Conservation (phyloP, 2,888 invertebrate genomes). For the Diaphora mendica region DNA sequence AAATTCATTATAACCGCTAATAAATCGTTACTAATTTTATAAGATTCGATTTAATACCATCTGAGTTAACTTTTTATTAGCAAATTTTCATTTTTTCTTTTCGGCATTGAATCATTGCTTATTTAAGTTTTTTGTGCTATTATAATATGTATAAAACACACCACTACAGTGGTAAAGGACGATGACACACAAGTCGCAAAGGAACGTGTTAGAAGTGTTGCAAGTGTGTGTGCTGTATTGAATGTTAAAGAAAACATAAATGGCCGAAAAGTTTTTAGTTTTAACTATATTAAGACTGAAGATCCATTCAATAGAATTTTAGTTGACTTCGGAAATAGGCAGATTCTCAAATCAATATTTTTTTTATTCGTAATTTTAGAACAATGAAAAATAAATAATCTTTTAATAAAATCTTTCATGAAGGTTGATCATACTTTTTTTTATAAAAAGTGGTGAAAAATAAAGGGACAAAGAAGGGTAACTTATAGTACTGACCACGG, state of each 20-base stretch:
- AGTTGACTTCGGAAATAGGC: background rate
- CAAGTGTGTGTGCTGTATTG: background rate
- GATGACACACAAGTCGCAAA: background rate
- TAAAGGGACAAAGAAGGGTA: background rate
- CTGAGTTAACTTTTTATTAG: conserved; percentile 8
- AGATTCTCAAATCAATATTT: background rate
- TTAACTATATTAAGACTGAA: background rate
- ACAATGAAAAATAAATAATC: too few species aligned
- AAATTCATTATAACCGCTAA: conserved; percentile 44
- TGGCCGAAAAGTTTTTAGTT: background rate
- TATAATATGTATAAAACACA: background rate
- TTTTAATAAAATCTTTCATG: background rate
- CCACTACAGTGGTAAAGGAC: background rate
- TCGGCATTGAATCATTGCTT: background rate
- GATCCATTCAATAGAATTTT: background rate
- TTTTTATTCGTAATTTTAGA: background rate
- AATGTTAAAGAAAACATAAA: background rate
- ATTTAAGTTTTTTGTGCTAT: background rate
- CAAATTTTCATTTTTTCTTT: background rate
- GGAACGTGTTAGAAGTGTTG: background rate
- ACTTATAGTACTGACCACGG: too few species aligned
- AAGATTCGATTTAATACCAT: conserved; percentile 37
- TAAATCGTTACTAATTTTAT: conserved; percentile 43
- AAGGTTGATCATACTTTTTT: background rate
- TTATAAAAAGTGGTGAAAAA: background rate